phyloP scores from a whole-genome alignment of 1,140 invertebrate species.

The Camponotus vicinus region DNA sequence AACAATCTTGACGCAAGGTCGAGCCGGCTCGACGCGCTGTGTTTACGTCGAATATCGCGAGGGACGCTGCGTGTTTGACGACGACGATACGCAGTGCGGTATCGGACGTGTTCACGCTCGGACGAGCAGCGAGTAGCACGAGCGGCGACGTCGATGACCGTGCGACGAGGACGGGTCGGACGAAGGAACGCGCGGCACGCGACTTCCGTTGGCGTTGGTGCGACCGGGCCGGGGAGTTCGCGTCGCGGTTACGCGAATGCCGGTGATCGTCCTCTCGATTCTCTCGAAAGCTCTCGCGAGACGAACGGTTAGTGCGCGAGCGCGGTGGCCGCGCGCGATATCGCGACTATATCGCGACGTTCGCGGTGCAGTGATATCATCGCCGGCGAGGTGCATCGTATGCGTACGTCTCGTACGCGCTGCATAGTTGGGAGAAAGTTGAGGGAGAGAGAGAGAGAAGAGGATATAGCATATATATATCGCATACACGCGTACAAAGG shows the following conservation, averaged over 20 bases:
- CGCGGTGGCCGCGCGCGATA: conserved; percentile 27
- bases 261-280: not conserved
- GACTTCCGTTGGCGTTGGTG: not conserved
- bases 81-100: not conserved
- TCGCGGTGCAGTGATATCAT: conserved; percentile 47
- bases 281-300: not conserved
- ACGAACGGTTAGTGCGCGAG: conserved; percentile 34
- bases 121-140: not conserved
- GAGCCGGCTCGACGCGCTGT: conserved; percentile 8
- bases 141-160: conserved; percentile 44
- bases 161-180: conserved; percentile 18
- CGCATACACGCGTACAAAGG: too few species aligned
- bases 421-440: not conserved
- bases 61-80: not conserved
- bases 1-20: conserved; percentile 31
- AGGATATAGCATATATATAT: not conserved
- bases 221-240: not conserved
- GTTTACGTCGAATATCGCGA: conserved; percentile 40
- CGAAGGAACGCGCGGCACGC: conserved; percentile 35
- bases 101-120: conserved; percentile 19
- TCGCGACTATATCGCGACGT: conserved; percentile 2
- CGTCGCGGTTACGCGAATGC: not conserved
- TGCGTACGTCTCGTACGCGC: not conserved
- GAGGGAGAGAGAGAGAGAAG: not conserved
- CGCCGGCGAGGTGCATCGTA: conserved; percentile 22